These are phyloP conservation scores for Onychorhynchus coronatus DNA, from an alignment of 2,113 vertebrate species.

Conservation along the genomic window DNA sequence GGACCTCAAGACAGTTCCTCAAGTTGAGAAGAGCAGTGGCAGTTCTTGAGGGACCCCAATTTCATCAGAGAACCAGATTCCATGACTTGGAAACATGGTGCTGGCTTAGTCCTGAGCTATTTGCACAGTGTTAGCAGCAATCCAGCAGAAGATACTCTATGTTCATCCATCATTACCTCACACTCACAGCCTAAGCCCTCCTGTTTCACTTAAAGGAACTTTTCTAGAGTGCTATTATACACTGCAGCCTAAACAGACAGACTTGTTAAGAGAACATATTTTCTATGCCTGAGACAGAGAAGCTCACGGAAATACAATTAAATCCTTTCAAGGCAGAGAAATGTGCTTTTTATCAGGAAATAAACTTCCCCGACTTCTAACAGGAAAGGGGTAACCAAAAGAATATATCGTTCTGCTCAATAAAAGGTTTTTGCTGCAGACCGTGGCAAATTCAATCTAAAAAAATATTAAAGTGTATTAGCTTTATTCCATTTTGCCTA, in stretches of 20 bases:
- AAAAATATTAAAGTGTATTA: not conserved
- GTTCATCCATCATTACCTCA: not conserved
- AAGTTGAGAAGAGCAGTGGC: not conserved
- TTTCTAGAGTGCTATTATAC: not conserved
- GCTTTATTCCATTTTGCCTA: not conserved
- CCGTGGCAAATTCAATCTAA: not conserved
- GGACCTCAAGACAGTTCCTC: not conserved
- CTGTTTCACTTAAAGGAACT: not conserved
- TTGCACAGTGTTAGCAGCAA: not conserved
- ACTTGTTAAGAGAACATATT: not conserved
- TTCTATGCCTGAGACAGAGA: not conserved
- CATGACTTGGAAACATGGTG: fast-evolving
- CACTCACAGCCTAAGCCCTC: not conserved
- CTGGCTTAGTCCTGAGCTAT: not conserved
- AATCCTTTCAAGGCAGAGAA: not conserved
- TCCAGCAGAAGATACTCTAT: not conserved
- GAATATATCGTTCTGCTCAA: not conserved
- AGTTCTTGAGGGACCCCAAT: not conserved
- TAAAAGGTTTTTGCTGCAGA: not conserved
- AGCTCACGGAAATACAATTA: not conserved
- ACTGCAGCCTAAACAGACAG: not conserved
- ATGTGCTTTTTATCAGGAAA: not conserved
- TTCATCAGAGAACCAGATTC: not conserved
- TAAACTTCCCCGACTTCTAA: not conserved
- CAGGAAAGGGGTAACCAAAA: not conserved